Evolutionary conservation across 2,888 invertebrate genomes (phyloP).

Genomic region (Lepetodrilus schrolli): DNA sequence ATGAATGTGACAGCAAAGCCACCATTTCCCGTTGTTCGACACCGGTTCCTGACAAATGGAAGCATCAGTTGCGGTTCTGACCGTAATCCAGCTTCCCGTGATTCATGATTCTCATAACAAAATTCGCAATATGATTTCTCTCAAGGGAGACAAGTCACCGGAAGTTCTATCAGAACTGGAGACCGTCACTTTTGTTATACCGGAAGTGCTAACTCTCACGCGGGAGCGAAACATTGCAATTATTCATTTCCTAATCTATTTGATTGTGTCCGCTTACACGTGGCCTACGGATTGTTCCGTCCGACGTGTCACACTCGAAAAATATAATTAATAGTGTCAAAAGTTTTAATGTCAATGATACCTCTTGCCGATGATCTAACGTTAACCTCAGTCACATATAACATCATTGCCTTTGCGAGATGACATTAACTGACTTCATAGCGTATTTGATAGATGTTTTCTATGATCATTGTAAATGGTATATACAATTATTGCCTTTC

Average conservation of each 20-base stretch:
- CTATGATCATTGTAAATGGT: no score
- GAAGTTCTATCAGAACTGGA: constrained; percentile 22
- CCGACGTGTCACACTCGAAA: background rate
- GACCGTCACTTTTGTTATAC: constrained; percentile 19
- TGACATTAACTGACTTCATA: no score
- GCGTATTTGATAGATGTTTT: no score
- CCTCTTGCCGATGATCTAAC: no score
- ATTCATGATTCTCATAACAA: constrained; percentile 13
- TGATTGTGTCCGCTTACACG: constrained; percentile 13
- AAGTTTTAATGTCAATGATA: background rate
- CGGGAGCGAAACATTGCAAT: constrained; percentile 22
- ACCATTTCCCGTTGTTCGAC: background rate
- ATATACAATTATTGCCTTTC: no score
- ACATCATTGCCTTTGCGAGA: no score
- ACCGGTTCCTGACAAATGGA: constrained; percentile 15
- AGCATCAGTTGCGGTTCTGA: background rate
- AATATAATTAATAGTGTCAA: constrained; percentile 1
- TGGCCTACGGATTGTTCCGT: constrained; percentile 5
- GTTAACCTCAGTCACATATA: no score
- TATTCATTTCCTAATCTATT: constrained; percentile 25
- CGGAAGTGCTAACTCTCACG: constrained; percentile 17
- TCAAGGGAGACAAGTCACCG: constrained; percentile 1
- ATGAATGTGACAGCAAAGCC: background rate
- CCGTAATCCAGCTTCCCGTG: background rate
- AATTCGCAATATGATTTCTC: constrained; percentile 6